phyloP scores from a whole-genome alignment of 2,888 invertebrate species.

The Caenorhabditis sinica region DNA sequence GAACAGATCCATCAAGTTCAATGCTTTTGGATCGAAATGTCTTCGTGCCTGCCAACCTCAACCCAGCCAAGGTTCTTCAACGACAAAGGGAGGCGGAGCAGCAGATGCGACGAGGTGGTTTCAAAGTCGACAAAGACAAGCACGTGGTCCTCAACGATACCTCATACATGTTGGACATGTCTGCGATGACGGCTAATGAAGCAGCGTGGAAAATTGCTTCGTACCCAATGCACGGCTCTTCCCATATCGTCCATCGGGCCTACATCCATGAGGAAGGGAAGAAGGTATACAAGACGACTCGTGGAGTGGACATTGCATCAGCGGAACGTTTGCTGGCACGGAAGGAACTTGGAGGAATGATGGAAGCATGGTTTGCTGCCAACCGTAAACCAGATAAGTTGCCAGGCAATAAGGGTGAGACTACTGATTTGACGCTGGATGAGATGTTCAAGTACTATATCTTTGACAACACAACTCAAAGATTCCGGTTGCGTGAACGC shows the following conservation, averaged over 20 bases:
- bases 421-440: constrained; percentile 8
- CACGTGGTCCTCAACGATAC: constrained; percentile 34
- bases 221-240: constrained; percentile 27
- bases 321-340: background rate
- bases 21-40: constrained; percentile 6
- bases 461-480: background rate
- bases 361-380: constrained; percentile 53
- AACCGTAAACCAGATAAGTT: background rate
- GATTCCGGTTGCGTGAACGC: background rate
- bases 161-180: constrained; percentile 32
- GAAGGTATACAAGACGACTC: background rate
- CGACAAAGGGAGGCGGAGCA: constrained; percentile 10
- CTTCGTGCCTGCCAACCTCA: background rate
- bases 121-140: background rate
- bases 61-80: background rate
- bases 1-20: background rate
- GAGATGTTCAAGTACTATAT: constrained; percentile 8
- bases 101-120: constrained; percentile 15
- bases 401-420: too few species aligned
- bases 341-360: background rate
- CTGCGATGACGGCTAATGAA: constrained; percentile 44
- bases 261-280: constrained; percentile 43
- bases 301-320: constrained; percentile 11
- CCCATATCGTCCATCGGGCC: constrained; percentile 27
- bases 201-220: constrained; percentile 31